Percentiles rank a stretch among this genome's conserved stretches.
These are phyloP conservation scores for Characodon lateralis DNA, from an alignment of 2,797 vertebrate genomes.

Conservation along the genomic window DNA sequence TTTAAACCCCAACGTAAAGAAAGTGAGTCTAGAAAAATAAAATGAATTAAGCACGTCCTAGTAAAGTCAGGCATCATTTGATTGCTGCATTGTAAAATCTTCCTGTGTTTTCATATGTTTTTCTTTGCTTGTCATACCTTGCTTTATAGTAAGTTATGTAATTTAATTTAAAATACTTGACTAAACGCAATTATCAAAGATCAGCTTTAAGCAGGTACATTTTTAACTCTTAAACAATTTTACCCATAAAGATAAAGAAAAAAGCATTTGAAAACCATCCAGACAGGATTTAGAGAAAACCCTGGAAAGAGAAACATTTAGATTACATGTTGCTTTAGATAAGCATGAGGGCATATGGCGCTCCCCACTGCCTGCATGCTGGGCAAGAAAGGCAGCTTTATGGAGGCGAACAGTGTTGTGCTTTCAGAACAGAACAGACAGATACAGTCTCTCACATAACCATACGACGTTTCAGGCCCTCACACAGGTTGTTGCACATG, in stretches of 20 bases:
- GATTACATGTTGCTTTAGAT: constrained; percentile 66
- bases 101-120: background rate
- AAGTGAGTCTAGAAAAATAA: constrained; percentile 23
- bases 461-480: constrained; percentile 49
- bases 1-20: constrained; percentile 41
- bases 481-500: constrained; percentile 68
- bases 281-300: constrained; percentile 44
- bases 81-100: constrained; percentile 31
- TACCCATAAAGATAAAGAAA: constrained; percentile 22
- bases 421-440: constrained; percentile 73
- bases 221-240: constrained; percentile 16
- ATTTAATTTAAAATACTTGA: constrained; percentile 3
- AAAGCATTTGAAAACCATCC: constrained; percentile 50
- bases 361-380: constrained; percentile 53
- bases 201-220: background rate
- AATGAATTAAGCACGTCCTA: constrained; percentile 30
- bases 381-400: constrained; percentile 76
- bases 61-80: constrained; percentile 37
- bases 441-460: constrained; percentile 61
- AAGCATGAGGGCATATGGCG: constrained; percentile 75
- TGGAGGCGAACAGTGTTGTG: constrained; percentile 72
- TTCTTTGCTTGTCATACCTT: background rate
- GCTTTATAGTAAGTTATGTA: background rate
- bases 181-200: background rate
- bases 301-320: constrained; percentile 57